Conservation (phyloP, 2,113 vertebrate genomes). For the Ceratotherium simum region DNA sequence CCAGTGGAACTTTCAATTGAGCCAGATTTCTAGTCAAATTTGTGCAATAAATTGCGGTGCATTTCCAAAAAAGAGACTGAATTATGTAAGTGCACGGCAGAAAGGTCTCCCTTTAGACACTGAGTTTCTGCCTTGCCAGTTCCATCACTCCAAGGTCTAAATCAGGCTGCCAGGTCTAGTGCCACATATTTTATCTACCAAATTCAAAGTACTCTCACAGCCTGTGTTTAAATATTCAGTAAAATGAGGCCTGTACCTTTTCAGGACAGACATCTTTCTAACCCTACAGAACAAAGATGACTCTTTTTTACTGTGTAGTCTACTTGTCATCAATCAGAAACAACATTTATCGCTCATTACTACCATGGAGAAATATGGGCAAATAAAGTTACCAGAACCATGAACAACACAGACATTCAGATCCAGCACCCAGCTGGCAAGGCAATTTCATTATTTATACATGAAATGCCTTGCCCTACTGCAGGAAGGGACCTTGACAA, state of each 20-base stretch:
- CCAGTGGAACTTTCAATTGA: constrained; percentile 51
- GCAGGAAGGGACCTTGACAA: background rate
- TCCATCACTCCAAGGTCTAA: constrained; percentile 44
- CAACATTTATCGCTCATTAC: background rate
- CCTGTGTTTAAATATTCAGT: background rate
- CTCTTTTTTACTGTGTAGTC: background rate
- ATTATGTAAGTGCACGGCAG: background rate
- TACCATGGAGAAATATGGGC: background rate
- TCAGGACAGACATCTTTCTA: background rate
- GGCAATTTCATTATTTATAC: background rate
- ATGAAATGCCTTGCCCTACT: background rate
- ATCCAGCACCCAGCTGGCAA: background rate
- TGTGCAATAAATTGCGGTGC: constrained; percentile 24
- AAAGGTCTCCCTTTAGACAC: constrained; percentile 47
- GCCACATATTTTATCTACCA: constrained; percentile 14
- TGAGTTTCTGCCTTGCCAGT: constrained; percentile 30
- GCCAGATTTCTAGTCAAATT: constrained; percentile 67
- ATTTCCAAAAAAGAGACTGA: constrained; percentile 50
- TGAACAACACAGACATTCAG: background rate
- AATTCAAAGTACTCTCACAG: background rate
- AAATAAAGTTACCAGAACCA: background rate
- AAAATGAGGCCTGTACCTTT: background rate
- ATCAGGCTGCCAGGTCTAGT: background rate
- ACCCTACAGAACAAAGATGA: constrained; percentile 5
- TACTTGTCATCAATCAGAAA: background rate